Conservation (phyloP, 2,888 invertebrate species). For the Melieria omissa region DNA sequence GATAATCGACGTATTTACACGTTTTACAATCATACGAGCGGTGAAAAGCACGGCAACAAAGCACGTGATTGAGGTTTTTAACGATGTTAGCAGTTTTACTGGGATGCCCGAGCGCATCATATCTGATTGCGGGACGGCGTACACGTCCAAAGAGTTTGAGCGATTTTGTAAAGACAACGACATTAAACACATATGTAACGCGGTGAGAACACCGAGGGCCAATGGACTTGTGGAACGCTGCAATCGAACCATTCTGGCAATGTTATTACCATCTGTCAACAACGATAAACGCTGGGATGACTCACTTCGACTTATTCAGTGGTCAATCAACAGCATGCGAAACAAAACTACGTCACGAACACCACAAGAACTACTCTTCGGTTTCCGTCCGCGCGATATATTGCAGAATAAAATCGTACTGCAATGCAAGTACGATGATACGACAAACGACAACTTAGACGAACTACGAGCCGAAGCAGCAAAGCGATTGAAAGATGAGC, state of each 20-base stretch:
- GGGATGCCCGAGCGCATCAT: constrained; percentile 7
- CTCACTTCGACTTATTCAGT: constrained; percentile 6
- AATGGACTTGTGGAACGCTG: constrained; percentile 7
- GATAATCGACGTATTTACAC: constrained; percentile 1
- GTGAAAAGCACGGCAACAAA: constrained; percentile 11
- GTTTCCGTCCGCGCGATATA: not conserved
- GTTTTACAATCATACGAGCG: constrained; percentile 6
- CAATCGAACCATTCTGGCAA: not conserved
- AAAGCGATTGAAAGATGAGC: constrained; percentile 4
- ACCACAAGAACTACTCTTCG: constrained; percentile 7
- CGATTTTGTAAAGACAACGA: constrained; percentile 18
- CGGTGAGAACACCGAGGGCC: constrained; percentile 10
- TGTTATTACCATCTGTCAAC: constrained; percentile 13
- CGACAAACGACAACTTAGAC: not conserved
- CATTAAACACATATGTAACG: constrained; percentile 10
- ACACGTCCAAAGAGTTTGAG: constrained; percentile 15
- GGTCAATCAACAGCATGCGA: constrained; percentile 2
- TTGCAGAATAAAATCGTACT: constrained; percentile 12
- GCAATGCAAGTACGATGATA: not conserved
- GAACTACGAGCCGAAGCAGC: constrained; percentile 7
- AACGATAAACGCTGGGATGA: constrained; percentile 22
- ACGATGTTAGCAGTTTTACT: constrained; percentile 10
- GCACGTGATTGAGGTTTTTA: not conserved
- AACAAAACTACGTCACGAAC: constrained; percentile 6
- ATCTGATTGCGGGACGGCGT: constrained; percentile 9